Percentiles rank a stretch among this genome's conserved stretches.
phyloP scores from a whole-genome alignment of 2,113 vertebrate species.

The Nanorana parkeri region DNA sequence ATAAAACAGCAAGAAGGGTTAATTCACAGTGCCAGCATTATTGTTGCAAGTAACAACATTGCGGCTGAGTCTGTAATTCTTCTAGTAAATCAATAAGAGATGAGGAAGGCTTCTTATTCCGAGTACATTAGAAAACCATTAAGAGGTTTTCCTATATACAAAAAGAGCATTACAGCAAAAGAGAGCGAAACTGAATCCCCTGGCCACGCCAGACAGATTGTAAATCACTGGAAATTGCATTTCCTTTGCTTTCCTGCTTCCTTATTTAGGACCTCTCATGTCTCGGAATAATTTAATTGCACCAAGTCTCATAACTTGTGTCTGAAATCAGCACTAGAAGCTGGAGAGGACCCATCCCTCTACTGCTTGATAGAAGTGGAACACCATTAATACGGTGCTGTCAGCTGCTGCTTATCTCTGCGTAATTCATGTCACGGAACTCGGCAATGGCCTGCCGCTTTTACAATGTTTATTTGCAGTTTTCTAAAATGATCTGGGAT shows the following conservation, averaged over 20 bases:
- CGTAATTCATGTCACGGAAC: too few species aligned
- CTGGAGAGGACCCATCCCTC: not conserved
- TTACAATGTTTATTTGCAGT: too few species aligned
- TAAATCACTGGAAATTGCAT: conserved; percentile 57
- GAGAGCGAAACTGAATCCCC: conserved; percentile 63
- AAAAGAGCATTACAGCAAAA: conserved; percentile 66
- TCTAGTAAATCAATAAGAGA: conserved; percentile 62
- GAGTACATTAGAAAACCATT: conserved; percentile 69
- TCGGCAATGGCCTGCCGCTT: too few species aligned
- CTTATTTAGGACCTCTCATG: conserved; percentile 28
- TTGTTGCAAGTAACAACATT: conserved; percentile 24
- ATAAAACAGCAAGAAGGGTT: not conserved
- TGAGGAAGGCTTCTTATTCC: conserved; percentile 63
- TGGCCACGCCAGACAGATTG: conserved; percentile 33
- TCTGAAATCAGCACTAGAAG: conserved; percentile 2
- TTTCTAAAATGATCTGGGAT: too few species aligned
- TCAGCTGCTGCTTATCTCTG: too few species aligned
- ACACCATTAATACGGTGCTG: too few species aligned
- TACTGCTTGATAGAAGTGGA: not conserved
- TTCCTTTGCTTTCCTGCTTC: conserved; percentile 36
- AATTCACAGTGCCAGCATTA: conserved; percentile 10
- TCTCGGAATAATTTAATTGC: conserved; percentile 36
- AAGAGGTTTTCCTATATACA: conserved; percentile 70
- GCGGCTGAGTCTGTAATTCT: conserved; percentile 45
- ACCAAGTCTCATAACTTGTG: conserved; percentile 19